Evolutionary conservation across 92 coral and sea anemone species (phyloP).

Genomic region (Bergia puertoricense): DNA sequence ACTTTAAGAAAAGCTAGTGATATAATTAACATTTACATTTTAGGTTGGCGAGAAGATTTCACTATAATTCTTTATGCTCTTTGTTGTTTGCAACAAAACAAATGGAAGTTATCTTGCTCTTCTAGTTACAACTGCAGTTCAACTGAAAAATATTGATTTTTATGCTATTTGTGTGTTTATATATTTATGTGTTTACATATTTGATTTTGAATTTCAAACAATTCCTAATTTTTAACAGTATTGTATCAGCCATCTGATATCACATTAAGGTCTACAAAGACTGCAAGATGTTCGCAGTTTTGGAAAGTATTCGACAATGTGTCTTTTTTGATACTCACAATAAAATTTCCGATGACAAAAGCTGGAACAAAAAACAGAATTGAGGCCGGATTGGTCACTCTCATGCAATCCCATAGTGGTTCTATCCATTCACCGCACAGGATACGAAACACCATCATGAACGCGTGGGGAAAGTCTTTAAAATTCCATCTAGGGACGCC

Average conservation of each 20-base stretch:
- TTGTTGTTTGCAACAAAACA: not conserved
- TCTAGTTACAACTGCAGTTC: not conserved
- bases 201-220: too few species aligned
- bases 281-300: not conserved
- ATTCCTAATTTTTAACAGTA: too few species aligned
- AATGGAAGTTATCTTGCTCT: not conserved
- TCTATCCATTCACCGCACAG: conserved; percentile 99
- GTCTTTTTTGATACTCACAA: conserved; percentile 65
- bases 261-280: not conserved
- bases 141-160: not conserved
- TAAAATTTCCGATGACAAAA: conserved; percentile 91
- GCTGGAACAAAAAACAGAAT: conserved; percentile 93
- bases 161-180: too few species aligned
- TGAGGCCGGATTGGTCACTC: conserved; percentile 82
- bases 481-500: conserved; percentile 98
- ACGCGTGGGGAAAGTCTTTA: conserved; percentile 92
- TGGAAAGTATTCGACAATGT: not conserved
- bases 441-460: conserved; percentile 95
- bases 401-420: conserved; percentile 98
- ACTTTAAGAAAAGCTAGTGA: too few species aligned
- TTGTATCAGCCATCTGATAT: not conserved
- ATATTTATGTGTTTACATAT: too few species aligned
- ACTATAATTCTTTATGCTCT: not conserved
- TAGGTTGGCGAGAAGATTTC: not conserved
- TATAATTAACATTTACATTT: not conserved